A percentile compares a stretch with the other conserved stretches of the same genome.
phyloP scores from a whole-genome alignment of 2,888 invertebrate species.

The Eucriotettix oculatus region DNA sequence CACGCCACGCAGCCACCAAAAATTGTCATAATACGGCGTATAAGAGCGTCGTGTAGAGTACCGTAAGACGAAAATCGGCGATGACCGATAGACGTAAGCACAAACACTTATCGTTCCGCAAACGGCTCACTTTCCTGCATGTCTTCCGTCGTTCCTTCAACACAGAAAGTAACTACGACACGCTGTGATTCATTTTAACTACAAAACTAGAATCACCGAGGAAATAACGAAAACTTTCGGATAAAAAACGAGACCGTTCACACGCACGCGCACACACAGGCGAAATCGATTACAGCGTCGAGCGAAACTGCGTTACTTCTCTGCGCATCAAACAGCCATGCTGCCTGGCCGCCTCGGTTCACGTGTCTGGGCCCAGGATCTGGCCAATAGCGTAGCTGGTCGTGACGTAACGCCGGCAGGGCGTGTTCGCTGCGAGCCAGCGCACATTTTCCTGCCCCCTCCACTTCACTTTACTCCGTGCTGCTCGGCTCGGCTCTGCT shows the following conservation, averaged over 20 bases:
- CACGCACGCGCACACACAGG: not conserved
- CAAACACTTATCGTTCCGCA: too few relatives aligned
- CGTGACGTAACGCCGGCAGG: constrained; percentile 26
- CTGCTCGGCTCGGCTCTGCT: not conserved
- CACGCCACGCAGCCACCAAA: constrained; percentile 27
- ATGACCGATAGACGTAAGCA: too few relatives aligned
- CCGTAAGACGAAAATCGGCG: too few relatives aligned
- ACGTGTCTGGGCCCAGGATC: constrained; percentile 27
- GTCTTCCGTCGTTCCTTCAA: too few relatives aligned
- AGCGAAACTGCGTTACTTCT: constrained; percentile 14
- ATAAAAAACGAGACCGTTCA: not conserved
- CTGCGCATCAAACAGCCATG: constrained; percentile 29
- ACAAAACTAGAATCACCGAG: too few relatives aligned
- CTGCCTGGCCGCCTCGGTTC: constrained; percentile 27
- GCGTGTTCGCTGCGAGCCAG: constrained; percentile 5
- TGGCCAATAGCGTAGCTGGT: constrained; percentile 23
- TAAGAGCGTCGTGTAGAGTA: too few relatives aligned
- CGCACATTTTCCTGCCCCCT: constrained; percentile 2
- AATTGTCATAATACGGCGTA: constrained; percentile 4
- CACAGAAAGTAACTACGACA: too few relatives aligned
- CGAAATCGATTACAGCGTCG: not conserved
- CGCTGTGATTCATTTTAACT: too few relatives aligned
- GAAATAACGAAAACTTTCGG: too few relatives aligned
- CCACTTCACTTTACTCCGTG: constrained; percentile 14
- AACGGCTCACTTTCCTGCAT: too few relatives aligned